Conservation (phyloP, 2,888 invertebrate species). For the Germaria angustata region DNA sequence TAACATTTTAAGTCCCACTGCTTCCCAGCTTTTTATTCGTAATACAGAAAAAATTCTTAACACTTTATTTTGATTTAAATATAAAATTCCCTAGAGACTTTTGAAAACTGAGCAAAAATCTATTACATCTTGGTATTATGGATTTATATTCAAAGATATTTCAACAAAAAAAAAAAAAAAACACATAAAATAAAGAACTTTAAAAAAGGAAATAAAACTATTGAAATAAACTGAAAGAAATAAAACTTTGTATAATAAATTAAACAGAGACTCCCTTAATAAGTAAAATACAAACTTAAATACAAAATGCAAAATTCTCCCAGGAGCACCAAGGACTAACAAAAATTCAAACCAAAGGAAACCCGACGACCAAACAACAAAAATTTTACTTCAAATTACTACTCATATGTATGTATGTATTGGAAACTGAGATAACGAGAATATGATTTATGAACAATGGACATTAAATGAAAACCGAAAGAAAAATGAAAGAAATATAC, state of each 20-base stretch:
- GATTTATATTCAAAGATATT: no score
- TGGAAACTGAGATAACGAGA: conserved; percentile 47
- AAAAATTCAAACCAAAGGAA: neutral
- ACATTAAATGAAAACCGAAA: conserved; percentile 41
- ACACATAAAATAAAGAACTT: no score
- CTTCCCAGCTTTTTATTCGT: neutral
- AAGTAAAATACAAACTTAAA: conserved; percentile 42
- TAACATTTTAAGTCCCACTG: neutral
- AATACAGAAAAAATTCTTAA: neutral
- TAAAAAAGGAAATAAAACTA: conserved; percentile 24
- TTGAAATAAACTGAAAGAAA: conserved; percentile 18
- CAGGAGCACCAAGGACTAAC: conserved; percentile 9
- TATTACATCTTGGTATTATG: neutral
- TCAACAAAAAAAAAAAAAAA: no score
- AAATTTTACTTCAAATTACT: conserved; percentile 33
- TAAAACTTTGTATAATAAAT: conserved; percentile 45
- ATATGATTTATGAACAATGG: conserved; percentile 59
- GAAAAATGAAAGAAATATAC: neutral
- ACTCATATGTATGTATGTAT: no score
- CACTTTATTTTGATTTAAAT: conserved; percentile 26
- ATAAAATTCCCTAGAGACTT: conserved; percentile 8
- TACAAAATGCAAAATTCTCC: conserved; percentile 18
- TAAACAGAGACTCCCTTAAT: conserved; percentile 60
- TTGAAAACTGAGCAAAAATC: neutral
- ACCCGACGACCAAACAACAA: conserved; percentile 36